Evolutionary conservation across 2,888 invertebrate genomes (phyloP), one percentile per base, ranked within the genome.

Genomic region (Lithophane leautieri): DNA sequence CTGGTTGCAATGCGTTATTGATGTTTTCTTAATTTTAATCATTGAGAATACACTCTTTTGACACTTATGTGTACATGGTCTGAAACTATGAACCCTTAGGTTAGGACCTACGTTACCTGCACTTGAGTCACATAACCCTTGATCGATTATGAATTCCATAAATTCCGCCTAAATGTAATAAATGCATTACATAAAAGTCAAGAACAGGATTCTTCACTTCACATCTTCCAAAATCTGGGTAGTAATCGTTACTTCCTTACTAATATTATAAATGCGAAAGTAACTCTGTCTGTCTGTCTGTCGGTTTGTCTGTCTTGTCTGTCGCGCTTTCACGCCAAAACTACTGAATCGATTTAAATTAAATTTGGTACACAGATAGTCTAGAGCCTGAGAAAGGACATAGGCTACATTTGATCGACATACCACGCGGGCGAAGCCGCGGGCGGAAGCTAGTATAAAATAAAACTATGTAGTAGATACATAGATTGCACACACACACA

Each of bases 1-100:
- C 56, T 79, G 75, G 60, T 62, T 66, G 68, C 75, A 70, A 70
- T 72, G 70, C 67, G 22, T 66, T 82, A 77, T 69, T 79, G 60
- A 61, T 66, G 47, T 61, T 40, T 72, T 28, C 40, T 44, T 61
- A n/a, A 58, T 62, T 73, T 25, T 22, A 11, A 34, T 67, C 25
- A 19, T 73, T 58, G 14, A 42, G 58, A 78, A 42, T 34, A 58
- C 28, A 58, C 11, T 58, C 19, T 52, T 67, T 65, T 80, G 44
- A 60, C 62, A 44, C 7, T n/a, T 63, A n/a, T 40, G 52, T 44
- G 22, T 28, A 69, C 16, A n/a, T 25, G 65, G 28, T 28, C 22
- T 50, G 22, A 22, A 34, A 52, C 25, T 61, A 25, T 28, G n/a
- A 54, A 54, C 22, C 22, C 40, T n/a, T 19, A 14, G 16, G 14